phyloP scores from a whole-genome alignment of 2,113 vertebrate species.

The Chinchilla lanigera region DNA sequence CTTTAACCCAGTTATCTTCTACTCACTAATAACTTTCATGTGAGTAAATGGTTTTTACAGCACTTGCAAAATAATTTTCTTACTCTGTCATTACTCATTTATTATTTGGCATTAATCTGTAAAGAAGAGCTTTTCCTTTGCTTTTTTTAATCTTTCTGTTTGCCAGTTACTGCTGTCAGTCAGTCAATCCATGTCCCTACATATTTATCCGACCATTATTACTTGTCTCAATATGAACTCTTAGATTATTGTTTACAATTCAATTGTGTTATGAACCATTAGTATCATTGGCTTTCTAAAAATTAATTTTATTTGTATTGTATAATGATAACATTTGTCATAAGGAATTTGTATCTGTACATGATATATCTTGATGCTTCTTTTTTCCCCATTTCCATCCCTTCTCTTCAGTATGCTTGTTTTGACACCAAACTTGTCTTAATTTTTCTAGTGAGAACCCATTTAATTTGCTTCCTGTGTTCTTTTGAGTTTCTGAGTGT shows the following conservation, averaged over 20 bases:
- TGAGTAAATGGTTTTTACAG: slow-evolving; percentile 34
- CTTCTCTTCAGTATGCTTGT: background rate
- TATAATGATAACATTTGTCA: background rate
- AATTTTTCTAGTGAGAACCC: background rate
- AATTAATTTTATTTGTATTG: background rate
- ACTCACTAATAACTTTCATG: background rate
- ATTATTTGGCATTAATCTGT: background rate
- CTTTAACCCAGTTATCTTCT: background rate
- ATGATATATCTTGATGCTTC: background rate
- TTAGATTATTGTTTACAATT: slow-evolving; percentile 43
- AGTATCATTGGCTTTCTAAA: background rate
- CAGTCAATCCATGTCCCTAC: background rate
- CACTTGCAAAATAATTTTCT: slow-evolving; percentile 1
- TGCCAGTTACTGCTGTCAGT: background rate
- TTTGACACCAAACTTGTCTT: background rate
- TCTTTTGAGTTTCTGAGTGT: slow-evolving; percentile 24
- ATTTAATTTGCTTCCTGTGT: background rate
- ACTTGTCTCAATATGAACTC: background rate
- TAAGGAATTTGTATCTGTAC: background rate
- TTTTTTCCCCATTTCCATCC: background rate
- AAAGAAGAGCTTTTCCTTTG: background rate
- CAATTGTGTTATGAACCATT: background rate
- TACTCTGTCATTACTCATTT: background rate
- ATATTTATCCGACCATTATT: background rate
- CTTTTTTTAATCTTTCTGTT: background rate